These are phyloP conservation scores for Fukomys damarensis DNA, from an alignment of 2,113 vertebrate species.

Conservation along the genomic window DNA sequence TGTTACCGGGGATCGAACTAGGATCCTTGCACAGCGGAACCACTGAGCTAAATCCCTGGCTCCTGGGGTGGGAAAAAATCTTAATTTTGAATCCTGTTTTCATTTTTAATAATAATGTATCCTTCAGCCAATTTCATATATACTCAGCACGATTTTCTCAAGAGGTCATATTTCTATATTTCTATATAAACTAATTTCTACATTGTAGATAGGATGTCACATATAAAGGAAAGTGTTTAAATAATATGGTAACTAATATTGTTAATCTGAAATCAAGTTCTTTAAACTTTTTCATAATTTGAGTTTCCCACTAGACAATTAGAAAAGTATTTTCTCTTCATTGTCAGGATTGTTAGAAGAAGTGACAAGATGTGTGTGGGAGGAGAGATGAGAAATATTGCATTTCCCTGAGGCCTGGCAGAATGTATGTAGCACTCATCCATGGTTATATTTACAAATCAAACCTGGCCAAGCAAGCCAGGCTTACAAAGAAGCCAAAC, in stretches of 20 bases:
- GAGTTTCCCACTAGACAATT: background rate
- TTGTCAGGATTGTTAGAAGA: background rate
- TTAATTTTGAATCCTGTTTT: background rate
- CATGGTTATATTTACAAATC: background rate
- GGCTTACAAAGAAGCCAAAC: background rate
- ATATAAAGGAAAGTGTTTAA: background rate
- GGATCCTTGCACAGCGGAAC: too few relatives aligned
- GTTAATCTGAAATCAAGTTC: background rate
- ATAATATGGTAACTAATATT: background rate
- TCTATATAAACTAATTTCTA: too few relatives aligned
- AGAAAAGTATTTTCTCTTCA: background rate
- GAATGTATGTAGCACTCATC: rapidly evolving
- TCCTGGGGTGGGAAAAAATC: too few relatives aligned
- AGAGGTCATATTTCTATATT: too few relatives aligned
- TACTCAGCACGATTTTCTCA: background rate
- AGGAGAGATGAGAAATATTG: background rate
- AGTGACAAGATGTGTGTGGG: background rate
- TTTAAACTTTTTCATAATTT: background rate
- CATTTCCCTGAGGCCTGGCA: rapidly evolving
- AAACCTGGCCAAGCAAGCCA: background rate
- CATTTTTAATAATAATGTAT: background rate
- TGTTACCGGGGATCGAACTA: too few relatives aligned
- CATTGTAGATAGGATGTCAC: background rate
- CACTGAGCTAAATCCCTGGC: too few relatives aligned
- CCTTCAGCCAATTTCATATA: background rate